Conservation (phyloP, 2,113 vertebrate genomes). For the Notarius lentiginosus region DNA sequence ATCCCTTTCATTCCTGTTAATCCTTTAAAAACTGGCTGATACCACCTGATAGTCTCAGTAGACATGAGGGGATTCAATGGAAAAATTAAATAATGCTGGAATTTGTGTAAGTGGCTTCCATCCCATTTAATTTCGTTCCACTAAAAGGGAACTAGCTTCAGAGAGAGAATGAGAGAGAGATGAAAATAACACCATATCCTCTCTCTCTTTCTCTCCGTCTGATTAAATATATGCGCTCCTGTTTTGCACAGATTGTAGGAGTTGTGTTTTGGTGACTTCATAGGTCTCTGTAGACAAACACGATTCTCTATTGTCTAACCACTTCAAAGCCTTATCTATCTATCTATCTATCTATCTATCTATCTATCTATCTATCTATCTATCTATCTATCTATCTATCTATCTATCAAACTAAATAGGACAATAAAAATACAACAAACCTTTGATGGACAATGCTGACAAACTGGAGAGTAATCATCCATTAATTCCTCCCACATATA, state of each 20-base stretch:
- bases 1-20: conserved; percentile 72
- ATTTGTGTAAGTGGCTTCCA: conserved; percentile 70
- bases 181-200: conserved; percentile 31
- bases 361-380: not conserved
- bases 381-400: not conserved
- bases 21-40: conserved; percentile 72
- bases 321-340: not conserved
- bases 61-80: conserved; percentile 45
- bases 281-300: not conserved
- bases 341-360: not conserved
- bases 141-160: conserved; percentile 58
- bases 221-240: conserved; percentile 35
- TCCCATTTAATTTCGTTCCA: conserved; percentile 56
- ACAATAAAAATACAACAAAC: not conserved
- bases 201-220: conserved; percentile 59
- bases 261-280: conserved; percentile 5
- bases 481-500: not conserved
- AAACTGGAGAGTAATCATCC: not conserved
- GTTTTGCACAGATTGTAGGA: not conserved
- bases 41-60: conserved; percentile 68
- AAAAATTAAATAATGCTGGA: conserved; percentile 64
- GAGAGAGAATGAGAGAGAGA: conserved; percentile 15
- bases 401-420: not conserved
- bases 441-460: too few species aligned
- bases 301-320: conserved; percentile 26